phyloP scores from a whole-genome alignment of 1,140 invertebrate genomes.

The Temnothorax longispinosus region DNA sequence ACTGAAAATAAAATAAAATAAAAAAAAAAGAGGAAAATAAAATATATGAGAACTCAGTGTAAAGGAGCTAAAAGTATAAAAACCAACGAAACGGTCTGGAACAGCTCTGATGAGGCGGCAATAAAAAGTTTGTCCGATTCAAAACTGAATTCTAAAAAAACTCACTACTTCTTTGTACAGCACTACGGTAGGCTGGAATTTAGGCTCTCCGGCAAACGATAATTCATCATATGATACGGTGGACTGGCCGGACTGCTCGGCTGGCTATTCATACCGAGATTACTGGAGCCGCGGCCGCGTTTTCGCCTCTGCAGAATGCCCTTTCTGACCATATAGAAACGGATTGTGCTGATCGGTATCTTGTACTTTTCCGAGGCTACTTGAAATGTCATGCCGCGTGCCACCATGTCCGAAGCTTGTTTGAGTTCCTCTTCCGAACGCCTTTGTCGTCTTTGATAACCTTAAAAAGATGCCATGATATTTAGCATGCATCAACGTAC shows the following conservation, averaged over 20 bases:
- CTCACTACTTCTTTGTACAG: slow-evolving; percentile 77
- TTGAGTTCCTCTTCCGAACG: slow-evolving; percentile 91
- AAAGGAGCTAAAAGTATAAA: slow-evolving; percentile 53
- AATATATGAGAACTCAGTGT: slow-evolving; percentile 36
- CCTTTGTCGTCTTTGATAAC: slow-evolving; percentile 87
- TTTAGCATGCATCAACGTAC: neutral
- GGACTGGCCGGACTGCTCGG: slow-evolving; percentile 88
- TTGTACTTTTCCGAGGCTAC: slow-evolving; percentile 93
- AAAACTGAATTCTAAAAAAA: slow-evolving; percentile 80
- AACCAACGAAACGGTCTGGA: slow-evolving; percentile 72
- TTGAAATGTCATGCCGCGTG: slow-evolving; percentile 92
- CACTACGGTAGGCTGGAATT: slow-evolving; percentile 85
- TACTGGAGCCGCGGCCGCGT: slow-evolving; percentile 87
- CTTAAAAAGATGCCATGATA: slow-evolving; percentile 60
- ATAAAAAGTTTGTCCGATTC: slow-evolving; percentile 78
- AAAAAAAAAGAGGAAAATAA: slow-evolving; percentile 20
- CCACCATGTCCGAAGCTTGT: slow-evolving; percentile 92
- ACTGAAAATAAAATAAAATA: slow-evolving; percentile 3
- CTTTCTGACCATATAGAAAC: slow-evolving; percentile 93
- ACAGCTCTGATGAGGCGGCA: slow-evolving; percentile 76
- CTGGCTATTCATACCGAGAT: slow-evolving; percentile 81
- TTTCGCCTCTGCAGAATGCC: slow-evolving; percentile 91
- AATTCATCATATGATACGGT: slow-evolving; percentile 91
- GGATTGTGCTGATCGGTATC: slow-evolving; percentile 93
- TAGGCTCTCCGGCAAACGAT: slow-evolving; percentile 88